Evolutionary conservation across 2,797 vertebrate species (phyloP).

Genomic region (Xiphophorus birchmanni): DNA sequence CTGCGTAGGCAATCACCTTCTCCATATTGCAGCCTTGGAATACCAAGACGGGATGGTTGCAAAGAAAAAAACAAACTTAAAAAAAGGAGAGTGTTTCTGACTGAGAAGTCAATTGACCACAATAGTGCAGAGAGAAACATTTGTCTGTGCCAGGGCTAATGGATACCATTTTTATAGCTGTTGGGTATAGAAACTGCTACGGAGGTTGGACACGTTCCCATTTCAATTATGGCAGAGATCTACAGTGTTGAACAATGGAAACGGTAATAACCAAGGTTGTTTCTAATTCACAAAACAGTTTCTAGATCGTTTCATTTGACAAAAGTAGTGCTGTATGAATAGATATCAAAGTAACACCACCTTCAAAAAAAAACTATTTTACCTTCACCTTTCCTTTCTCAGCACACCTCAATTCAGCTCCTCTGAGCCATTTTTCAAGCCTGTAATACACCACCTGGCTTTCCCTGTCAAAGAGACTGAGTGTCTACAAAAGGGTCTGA

Average conservation of each 20-base stretch:
- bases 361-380: not conserved
- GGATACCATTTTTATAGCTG: not conserved
- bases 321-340: not conserved
- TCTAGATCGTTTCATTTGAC: not conserved
- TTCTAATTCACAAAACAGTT: not conserved
- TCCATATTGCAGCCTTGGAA: not conserved
- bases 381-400: not conserved
- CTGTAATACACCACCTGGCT: slow-evolving; percentile 1
- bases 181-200: not conserved
- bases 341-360: not conserved
- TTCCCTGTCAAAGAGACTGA: not conserved
- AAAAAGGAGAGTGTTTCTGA: not conserved
- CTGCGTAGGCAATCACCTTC: not conserved
- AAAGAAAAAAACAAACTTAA: not conserved
- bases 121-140: not conserved
- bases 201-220: not conserved
- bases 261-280: not conserved
- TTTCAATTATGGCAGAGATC: not conserved
- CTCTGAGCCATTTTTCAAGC: not conserved
- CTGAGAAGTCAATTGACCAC: not conserved
- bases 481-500: not conserved
- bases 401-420: not conserved
- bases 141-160: not conserved
- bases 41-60: not conserved
- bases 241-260: not conserved